phyloP scores from a whole-genome alignment of 2,888 invertebrate species.

The Lasioglossum oenotherae region DNA sequence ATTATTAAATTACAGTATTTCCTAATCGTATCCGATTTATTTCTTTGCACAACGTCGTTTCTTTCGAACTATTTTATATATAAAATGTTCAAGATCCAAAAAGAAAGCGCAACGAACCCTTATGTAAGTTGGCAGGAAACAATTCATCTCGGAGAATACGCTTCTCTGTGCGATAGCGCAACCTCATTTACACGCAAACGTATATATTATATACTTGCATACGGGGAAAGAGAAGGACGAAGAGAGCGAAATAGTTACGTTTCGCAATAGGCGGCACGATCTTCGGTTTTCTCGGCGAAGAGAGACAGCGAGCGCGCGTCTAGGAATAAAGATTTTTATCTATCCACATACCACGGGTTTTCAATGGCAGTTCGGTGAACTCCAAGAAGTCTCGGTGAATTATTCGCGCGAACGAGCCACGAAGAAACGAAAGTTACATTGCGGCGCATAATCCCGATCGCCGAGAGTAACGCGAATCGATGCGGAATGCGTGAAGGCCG shows the following conservation, averaged over 20 bases:
- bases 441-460: conserved; percentile 46
- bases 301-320: background rate
- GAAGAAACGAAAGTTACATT: conserved; percentile 70
- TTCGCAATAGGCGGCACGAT: background rate
- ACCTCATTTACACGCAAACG: background rate
- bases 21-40: too few relatives aligned
- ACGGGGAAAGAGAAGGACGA: background rate
- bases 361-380: conserved; percentile 26
- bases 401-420: conserved; percentile 6
- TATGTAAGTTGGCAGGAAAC: background rate
- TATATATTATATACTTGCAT: background rate
- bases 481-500: conserved; percentile 75
- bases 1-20: too few relatives aligned
- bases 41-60: too few relatives aligned
- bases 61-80: too few relatives aligned
- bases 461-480: conserved; percentile 33
- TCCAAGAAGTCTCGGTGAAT: conserved; percentile 23
- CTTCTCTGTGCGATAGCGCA: background rate
- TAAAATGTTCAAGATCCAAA: background rate
- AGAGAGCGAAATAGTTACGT: background rate
- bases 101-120: background rate
- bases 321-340: background rate
- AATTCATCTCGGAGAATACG: conserved; percentile 2
- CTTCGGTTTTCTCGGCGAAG: background rate
- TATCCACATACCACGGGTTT: background rate